These are phyloP conservation scores for Pheosia gnoma DNA, from an alignment of 2,888 invertebrate species.

Conservation along the genomic window DNA sequence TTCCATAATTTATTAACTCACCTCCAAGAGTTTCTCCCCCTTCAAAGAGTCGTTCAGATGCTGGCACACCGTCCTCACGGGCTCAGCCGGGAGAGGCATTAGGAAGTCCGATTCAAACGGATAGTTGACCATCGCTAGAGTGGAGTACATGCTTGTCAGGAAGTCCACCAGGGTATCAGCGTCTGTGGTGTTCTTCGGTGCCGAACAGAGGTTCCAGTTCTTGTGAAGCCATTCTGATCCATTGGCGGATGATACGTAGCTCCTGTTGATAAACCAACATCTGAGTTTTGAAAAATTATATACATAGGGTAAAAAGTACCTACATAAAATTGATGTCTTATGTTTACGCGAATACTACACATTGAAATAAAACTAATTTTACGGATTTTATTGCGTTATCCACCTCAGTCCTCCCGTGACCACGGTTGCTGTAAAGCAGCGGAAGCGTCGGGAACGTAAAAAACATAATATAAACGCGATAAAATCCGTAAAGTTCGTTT, in stretches of 20 bases:
- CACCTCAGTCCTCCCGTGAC: no score
- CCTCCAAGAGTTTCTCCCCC: slow-evolving; percentile 81
- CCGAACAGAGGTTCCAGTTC: slow-evolving; percentile 90
- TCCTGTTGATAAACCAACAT: slow-evolving; percentile 61
- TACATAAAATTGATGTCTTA: no score
- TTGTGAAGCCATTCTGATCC: slow-evolving; percentile 88
- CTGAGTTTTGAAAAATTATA: no score
- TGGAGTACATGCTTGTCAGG: slow-evolving; percentile 88
- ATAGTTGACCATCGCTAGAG: slow-evolving; percentile 97
- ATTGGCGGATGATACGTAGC: slow-evolving; percentile 80
- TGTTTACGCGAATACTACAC: no score
- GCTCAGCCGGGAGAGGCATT: slow-evolving; percentile 92
- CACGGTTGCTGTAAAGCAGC: no score
- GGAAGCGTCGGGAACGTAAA: no score
- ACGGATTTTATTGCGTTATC: no score
- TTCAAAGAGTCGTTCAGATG: slow-evolving; percentile 73
- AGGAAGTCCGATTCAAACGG: slow-evolving; percentile 95
- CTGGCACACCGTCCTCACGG: slow-evolving; percentile 87
- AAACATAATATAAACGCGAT: no score
- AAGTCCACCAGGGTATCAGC: slow-evolving; percentile 85
- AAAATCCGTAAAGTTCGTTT: no score
- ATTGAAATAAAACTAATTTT: no score
- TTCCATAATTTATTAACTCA: slow-evolving; percentile 23
- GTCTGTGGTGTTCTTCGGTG: slow-evolving; percentile 81
- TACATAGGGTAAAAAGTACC: no score